phyloP scores from a whole-genome alignment of 2,797 vertebrate species.

The Aselliscus stoliczkanus region DNA sequence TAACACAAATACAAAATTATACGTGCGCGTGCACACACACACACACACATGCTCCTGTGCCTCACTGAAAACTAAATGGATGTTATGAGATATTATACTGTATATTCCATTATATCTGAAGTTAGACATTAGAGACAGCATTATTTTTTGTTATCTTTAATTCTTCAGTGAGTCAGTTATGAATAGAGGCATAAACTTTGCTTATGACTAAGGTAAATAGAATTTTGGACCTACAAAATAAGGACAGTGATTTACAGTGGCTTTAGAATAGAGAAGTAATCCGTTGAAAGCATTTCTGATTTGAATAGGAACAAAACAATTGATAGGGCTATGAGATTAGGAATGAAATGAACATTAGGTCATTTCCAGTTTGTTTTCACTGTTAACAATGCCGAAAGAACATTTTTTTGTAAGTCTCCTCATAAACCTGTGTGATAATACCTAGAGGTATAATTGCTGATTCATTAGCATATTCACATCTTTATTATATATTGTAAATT shows the following conservation, averaged over 20 bases:
- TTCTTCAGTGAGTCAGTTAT: not conserved
- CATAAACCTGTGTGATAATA: not conserved
- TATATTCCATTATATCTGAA: not conserved
- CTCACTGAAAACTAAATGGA: not conserved
- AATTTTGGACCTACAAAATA: not conserved
- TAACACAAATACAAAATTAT: conserved; percentile 30
- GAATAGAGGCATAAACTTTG: conserved; percentile 5
- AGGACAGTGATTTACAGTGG: not conserved
- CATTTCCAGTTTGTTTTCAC: not conserved
- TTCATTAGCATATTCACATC: not conserved
- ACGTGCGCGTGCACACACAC: not conserved
- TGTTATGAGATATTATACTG: not conserved
- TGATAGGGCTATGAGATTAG: not conserved
- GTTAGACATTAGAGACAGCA: not conserved
- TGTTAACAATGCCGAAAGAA: not conserved
- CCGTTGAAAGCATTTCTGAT: not conserved
- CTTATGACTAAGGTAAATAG: not conserved
- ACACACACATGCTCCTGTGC: not conserved
- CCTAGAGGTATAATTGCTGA: not conserved
- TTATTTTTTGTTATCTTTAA: conserved; percentile 32
- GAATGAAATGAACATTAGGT: not conserved
- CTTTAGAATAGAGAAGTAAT: not conserved
- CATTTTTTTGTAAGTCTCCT: not conserved
- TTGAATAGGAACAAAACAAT: conserved; percentile 20
- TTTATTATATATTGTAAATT: conserved; percentile 6